phyloP scores from a whole-genome alignment of 1,140 invertebrate species.

The Euwallacea fornicatus region DNA sequence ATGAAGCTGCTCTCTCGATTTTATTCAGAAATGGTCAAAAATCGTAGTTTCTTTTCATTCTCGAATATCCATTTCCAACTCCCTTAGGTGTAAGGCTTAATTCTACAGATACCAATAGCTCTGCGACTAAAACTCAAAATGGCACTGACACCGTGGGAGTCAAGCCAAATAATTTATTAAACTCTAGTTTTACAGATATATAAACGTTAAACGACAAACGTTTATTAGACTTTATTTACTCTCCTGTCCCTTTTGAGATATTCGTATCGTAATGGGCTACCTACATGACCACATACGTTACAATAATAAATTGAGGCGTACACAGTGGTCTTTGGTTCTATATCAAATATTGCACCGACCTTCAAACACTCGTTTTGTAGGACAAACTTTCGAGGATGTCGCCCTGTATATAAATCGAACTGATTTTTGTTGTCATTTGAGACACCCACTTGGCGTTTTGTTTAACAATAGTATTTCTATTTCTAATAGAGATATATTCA shows the following conservation, averaged over 20 bases:
- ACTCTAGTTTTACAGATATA: constrained; percentile 14
- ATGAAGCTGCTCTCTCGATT: too few species aligned
- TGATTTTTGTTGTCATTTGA: constrained; percentile 26
- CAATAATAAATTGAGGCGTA: not conserved
- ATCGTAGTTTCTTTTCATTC: too few species aligned
- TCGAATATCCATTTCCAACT: too few species aligned
- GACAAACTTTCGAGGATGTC: not conserved
- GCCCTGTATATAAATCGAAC: constrained; percentile 22
- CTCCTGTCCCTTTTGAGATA: constrained; percentile 18
- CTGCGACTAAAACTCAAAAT: too few species aligned
- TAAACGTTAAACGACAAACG: constrained; percentile 7
- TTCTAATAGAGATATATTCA: constrained; percentile 32
- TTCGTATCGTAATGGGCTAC: constrained; percentile 16
- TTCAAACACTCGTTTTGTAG: not conserved
- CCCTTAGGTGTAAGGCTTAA: too few species aligned
- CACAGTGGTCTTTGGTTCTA: not conserved
- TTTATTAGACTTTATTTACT: constrained; percentile 18
- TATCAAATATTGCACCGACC: not conserved
- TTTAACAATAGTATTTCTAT: constrained; percentile 19
- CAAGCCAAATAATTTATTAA: constrained; percentile 10
- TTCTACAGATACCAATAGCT: too few species aligned
- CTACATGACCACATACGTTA: constrained; percentile 13
- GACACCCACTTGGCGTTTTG: constrained; percentile 18
- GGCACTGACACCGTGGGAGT: not conserved
- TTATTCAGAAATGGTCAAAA: too few species aligned